phyloP scores from a whole-genome alignment of 2,888 invertebrate species.

The Taenaris catops region DNA sequence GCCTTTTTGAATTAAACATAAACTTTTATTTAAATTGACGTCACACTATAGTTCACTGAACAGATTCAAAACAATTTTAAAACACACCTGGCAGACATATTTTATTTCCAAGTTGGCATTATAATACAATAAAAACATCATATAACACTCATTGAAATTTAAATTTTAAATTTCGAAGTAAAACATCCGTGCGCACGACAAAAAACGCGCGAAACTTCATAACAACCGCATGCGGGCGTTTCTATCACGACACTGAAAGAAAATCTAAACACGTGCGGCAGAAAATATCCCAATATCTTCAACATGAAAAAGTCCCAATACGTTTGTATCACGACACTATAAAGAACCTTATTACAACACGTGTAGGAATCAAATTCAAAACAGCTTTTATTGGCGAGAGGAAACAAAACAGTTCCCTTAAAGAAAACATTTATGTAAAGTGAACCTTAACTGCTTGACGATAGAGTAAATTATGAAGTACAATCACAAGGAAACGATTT shows the following conservation, averaged over 20 bases:
- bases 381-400: conserved; percentile 3
- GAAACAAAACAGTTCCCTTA: conserved; percentile 16
- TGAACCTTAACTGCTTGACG: conserved; percentile 22
- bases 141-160: conserved; percentile 26
- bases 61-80: conserved; percentile 18
- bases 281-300: conserved; percentile 29
- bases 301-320: conserved; percentile 21
- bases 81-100: conserved; percentile 23
- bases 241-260: conserved; percentile 59
- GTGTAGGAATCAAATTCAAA: conserved; percentile 14
- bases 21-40: conserved; percentile 16
- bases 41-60: conserved; percentile 24
- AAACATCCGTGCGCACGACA: conserved; percentile 28
- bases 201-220: conserved; percentile 34
- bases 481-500: conserved; percentile 22
- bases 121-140: conserved; percentile 25
- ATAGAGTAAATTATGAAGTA: conserved; percentile 4
- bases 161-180: conserved; percentile 31
- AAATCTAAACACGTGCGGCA: conserved; percentile 55
- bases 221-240: conserved; percentile 38
- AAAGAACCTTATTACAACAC: conserved; percentile 12
- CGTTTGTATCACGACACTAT: conserved; percentile 3
- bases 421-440: conserved; percentile 22
- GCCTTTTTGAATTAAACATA: conserved; percentile 8
- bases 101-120: conserved; percentile 22